Base-by-base conservation (phyloP, 2,888 invertebrate genomes). In the Nycteola revayana region DNA sequence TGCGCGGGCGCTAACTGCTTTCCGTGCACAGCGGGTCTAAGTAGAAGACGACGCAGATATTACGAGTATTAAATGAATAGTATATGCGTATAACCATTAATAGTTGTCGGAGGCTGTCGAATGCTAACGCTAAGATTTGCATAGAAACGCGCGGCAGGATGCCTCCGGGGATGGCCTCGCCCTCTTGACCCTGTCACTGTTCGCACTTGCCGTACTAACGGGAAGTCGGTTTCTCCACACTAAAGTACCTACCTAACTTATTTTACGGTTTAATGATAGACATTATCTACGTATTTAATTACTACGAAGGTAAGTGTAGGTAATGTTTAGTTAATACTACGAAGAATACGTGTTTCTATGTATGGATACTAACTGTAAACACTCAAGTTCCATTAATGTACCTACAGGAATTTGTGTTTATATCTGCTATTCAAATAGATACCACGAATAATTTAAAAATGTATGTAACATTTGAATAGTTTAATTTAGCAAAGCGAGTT, bases 181-280 rank as follows among this genome's bases (percentile, higher is more conserved):
- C 84, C 83, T 81, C 70, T 77, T 83, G 87, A 85, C 85, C 86
- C 83, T 81, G 77, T 85, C 85, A 75, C 75, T 71, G 75, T 73
- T 74, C 75, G 73, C 78, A 76, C 76, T 79, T 65, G 71, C 77
- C 69, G 61, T 64, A 65, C 71, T 86, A 86, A 86, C 85, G 85
- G 84, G 78, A 85, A 75, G 69, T 71, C 59, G 66, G 70, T 80
- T 81, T 80, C 80, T 81, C 76, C 66, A 60, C 51, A 58, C 62
- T 59, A 44, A 53, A 48, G 55, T 60, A 53, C 40, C 40, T 21
- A 21, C 21, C 21, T 47, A 52, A 57, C 46, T 54, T 48, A 66
- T 55, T 66, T 65, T 63, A 64, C 56, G 59, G 66, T 51, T 46
- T 60, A 66, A 61, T 66, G 59, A 61, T 62, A 63, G 57, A 64